Base-by-base conservation (phyloP, 2,888 invertebrate genomes). In the Ornithoptera priamus region DNA sequence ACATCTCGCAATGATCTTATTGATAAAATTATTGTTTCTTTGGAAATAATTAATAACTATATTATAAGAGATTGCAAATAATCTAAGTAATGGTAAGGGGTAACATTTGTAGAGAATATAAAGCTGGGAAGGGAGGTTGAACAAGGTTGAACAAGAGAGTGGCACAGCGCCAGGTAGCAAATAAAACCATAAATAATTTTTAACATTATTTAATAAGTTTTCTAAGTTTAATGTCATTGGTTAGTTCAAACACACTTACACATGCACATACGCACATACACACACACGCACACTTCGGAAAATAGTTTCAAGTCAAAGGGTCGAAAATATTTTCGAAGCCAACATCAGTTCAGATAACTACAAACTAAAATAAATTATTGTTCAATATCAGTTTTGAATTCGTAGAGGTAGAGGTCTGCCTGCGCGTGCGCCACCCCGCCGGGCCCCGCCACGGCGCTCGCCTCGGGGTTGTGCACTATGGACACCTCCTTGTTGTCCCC, bases 401-500 rank as follows among this genome's bases (percentile, higher is more conserved):
- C 90, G 68, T 94, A 94, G 72, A 94, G 79, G 78, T 94, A 94
- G 72, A 96, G 93, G 82, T 96, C 95, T 68, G 96, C 95, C 79
- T 96, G 94, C 0, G 96, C 96, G 80, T 96, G 95, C 0, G 96
- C 96, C 64, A 95, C 93, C 12, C 96, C 96, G 6, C 96, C 96
- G 50, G 95, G 96, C 8, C 96, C 96, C 3, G 94, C 96, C 6
- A 96, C 93, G 4, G 96, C 96, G 0, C 95, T 93, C 0, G 96
- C 95, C 72, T 93, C 92, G 3, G 96, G 96, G 73, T 94, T 93
- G 79, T 95, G 95, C 24, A 94, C 85, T 62, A 96, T 94, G 72
- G 94, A 94, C 0, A 94, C 95, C 69, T 92, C 89, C 59, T 93
- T 93, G 36, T 95, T 94, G 73, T 92, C 89, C 68, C 93, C 93